Percentiles rank a stretch among this genome's conserved stretches.
Conservation (phyloP, 2,888 invertebrate genomes). For the Notocelia uddmanniana region DNA sequence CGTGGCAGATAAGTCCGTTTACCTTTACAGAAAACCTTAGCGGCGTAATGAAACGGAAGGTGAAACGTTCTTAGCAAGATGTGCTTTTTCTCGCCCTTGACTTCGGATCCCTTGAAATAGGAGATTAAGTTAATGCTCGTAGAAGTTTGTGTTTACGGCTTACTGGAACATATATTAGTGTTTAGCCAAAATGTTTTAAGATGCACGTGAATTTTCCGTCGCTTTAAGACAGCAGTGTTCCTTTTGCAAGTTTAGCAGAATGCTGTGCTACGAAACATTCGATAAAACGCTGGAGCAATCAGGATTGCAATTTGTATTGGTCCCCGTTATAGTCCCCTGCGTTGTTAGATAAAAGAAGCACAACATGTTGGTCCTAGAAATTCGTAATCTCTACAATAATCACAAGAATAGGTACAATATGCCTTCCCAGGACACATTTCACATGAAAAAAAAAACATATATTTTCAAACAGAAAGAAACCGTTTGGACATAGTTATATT, state of each 20-base stretch:
- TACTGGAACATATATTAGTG: background rate
- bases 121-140: constrained; percentile 16
- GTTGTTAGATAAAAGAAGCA: background rate
- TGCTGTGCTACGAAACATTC: background rate
- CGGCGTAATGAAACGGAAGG: constrained; percentile 28
- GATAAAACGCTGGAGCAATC: too few relatives aligned
- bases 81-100: constrained; percentile 31
- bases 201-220: background rate
- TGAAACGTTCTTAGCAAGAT: constrained; percentile 21
- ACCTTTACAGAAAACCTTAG: background rate
- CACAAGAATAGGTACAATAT: background rate
- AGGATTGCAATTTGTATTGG: too few relatives aligned
- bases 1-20: background rate
- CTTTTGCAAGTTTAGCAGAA: background rate
- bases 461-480: too few relatives aligned
- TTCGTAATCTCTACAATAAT: background rate
- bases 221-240: background rate
- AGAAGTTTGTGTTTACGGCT: constrained; percentile 3
- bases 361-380: background rate
- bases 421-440: background rate
- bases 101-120: constrained; percentile 20
- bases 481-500: too few relatives aligned
- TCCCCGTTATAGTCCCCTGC: background rate
- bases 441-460: too few relatives aligned
- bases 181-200: background rate